Evolutionary conservation across 2,797 vertebrate species (phyloP).

Genomic region (Chloroceryle amazona): DNA sequence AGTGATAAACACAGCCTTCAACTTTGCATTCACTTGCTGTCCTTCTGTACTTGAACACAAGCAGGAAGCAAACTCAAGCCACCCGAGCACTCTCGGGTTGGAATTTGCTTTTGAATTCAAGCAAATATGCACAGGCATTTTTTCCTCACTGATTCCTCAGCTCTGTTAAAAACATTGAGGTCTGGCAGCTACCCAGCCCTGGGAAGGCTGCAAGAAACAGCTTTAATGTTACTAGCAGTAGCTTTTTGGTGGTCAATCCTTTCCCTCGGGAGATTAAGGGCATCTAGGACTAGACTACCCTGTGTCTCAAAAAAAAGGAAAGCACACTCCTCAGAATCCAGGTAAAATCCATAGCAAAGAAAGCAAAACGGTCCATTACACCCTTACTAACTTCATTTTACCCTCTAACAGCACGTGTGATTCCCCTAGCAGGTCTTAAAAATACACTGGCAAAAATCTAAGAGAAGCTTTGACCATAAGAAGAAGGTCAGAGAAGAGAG

Average conservation of each 20-base stretch:
- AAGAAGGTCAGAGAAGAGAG: not conserved
- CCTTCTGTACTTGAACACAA: not conserved
- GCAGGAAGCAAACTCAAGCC: not conserved
- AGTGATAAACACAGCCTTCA: not conserved
- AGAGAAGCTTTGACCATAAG: fast-evolving
- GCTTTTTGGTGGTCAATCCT: not conserved
- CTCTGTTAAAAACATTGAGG: conserved; percentile 17
- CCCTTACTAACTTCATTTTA: not conserved
- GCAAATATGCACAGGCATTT: conserved; percentile 5
- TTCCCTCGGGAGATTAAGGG: not conserved
- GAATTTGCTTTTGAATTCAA: conserved; percentile 19
- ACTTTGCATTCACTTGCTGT: not conserved
- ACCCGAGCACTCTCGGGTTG: not conserved
- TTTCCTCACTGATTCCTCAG: conserved; percentile 1
- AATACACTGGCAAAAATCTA: not conserved
- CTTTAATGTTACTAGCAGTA: not conserved
- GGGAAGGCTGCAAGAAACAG: conserved; percentile 1
- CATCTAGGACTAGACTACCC: not conserved
- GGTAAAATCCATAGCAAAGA: not conserved
- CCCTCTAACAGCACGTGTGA: not conserved
- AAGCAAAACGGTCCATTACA: not conserved
- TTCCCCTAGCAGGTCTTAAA: not conserved
- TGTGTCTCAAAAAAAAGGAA: not conserved
- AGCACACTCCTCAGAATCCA: not conserved
- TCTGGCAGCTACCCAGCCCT: conserved; percentile 22